These are phyloP conservation scores for Drosophila demipolita DNA, from an alignment of 2,888 invertebrate genomes.

Conservation along the genomic window DNA sequence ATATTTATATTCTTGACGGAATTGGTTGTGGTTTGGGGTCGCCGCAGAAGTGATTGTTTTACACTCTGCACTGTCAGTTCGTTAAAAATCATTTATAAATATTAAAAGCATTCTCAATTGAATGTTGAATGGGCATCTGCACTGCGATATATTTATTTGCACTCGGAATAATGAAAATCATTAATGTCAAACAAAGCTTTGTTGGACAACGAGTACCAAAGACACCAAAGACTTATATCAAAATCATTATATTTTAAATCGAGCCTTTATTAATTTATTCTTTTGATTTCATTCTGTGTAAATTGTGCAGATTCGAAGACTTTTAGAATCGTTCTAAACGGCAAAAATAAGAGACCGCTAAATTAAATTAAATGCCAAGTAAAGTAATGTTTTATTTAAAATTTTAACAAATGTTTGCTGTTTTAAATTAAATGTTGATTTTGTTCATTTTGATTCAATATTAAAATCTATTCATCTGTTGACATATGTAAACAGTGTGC, in stretches of 20 bases:
- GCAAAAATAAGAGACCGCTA: too few species aligned
- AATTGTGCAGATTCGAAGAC: too few species aligned
- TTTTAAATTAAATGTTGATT: neutral
- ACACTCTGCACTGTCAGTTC: neutral
- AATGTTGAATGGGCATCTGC: neutral
- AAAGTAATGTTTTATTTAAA: neutral
- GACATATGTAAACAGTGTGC: neutral
- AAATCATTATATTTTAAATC: neutral
- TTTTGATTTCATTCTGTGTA: neutral
- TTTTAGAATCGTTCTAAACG: neutral
- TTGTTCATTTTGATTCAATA: neutral
- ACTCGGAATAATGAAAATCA: constrained; percentile 34
- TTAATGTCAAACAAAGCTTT: neutral
- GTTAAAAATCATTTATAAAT: constrained; percentile 18
- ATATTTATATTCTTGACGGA: constrained; percentile 35
- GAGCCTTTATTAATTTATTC: too few species aligned
- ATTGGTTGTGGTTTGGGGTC: neutral
- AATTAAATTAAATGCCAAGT: neutral
- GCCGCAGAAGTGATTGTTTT: neutral
- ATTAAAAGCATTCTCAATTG: constrained; percentile 28
- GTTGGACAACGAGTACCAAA: neutral
- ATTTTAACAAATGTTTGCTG: neutral
- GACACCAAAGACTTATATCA: neutral
- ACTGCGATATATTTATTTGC: constrained; percentile 26
- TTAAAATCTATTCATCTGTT: neutral